phyloP scores from a whole-genome alignment of 2,888 invertebrate species.

The Sylvicola fuscatus region DNA sequence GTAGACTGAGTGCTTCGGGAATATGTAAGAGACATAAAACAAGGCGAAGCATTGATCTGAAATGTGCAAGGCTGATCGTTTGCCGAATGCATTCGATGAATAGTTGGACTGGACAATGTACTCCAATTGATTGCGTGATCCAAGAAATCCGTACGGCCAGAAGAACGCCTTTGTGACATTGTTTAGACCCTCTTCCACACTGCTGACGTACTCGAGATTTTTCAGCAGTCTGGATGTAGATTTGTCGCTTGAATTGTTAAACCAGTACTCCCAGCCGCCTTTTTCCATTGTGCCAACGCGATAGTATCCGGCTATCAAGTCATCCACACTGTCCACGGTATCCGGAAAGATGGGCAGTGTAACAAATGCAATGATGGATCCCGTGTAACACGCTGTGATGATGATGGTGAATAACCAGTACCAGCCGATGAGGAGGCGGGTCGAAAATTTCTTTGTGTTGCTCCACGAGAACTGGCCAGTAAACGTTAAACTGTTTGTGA shows the following conservation, averaged over 20 bases:
- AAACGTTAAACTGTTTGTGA: slow-evolving; percentile 61
- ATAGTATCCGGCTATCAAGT: slow-evolving; percentile 43
- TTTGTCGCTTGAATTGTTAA: slow-evolving; percentile 44
- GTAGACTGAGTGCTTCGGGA: slow-evolving; percentile 43
- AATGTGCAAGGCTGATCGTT: slow-evolving; percentile 45
- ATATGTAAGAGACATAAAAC: slow-evolving; percentile 43
- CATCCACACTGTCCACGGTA: slow-evolving; percentile 45
- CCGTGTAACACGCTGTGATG: slow-evolving; percentile 64
- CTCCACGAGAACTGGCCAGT: slow-evolving; percentile 49
- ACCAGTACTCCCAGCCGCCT: slow-evolving; percentile 59
- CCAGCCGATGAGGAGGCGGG: slow-evolving; percentile 48
- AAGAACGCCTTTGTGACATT: slow-evolving; percentile 57
- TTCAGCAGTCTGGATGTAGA: slow-evolving; percentile 37
- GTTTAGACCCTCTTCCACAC: slow-evolving; percentile 42
- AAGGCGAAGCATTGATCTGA: slow-evolving; percentile 54
- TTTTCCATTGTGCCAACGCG: slow-evolving; percentile 50
- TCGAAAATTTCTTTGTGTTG: slow-evolving; percentile 43
- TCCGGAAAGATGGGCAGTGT: slow-evolving; percentile 56
- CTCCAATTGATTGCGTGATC: slow-evolving; percentile 47
- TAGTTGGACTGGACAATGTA: slow-evolving; percentile 53
- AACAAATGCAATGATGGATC: slow-evolving; percentile 68
- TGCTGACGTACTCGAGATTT: slow-evolving; percentile 44
- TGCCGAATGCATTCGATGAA: slow-evolving; percentile 27
- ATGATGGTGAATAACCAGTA: slow-evolving; percentile 79
- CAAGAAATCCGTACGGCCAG: slow-evolving; percentile 59